Evolutionary conservation across 2,797 vertebrate species (phyloP), one percentile per base, ranked within the genome.

Genomic region (Amblyopsis hoosieri): DNA sequence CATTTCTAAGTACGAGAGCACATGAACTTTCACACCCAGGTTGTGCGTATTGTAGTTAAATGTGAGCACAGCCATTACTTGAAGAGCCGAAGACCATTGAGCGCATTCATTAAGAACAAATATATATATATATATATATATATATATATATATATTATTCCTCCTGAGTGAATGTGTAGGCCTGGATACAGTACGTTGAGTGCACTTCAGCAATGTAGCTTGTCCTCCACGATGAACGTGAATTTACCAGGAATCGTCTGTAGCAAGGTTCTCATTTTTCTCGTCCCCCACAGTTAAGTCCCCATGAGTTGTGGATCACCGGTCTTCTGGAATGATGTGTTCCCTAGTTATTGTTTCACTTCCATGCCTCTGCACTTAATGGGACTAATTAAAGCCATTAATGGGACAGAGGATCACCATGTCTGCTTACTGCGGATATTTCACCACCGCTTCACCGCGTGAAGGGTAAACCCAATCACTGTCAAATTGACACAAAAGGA

Each of bases 261-360:
- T 17, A 60, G 23, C 8, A 11, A n/a, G 42, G 29, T 60, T 70
- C 62, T 37, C 23, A 4, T 65, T 56, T 66, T 63, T 64, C 60
- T 15, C 54, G 47, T 45, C 72, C 46, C 31, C 47, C 14, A 19
- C 69, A 55, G 52, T 77, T 59, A 73, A 53, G 29, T 17, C 45
- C 57, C 54, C 70, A 8, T 67, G 72, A 51, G 75, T 72, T 85
- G 73, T 82, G 86, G 81, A 84, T 87, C 80, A 78, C 64, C 64
- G 75, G 64, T 72, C 82, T 63, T 70, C 54, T 61, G 66, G 71
- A 78, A 87, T 70, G 74, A 78, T 65, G 67, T 68, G 84, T 87
- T 85, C 81, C 87, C 79, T 68, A 69, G 85, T 88, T 90, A 88
- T 89, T 89, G 90, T 90, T 90, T 84, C 83, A 81, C 87, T 87